Evolutionary conservation across 2,797 vertebrate species (phyloP).

Genomic region (Protosalanx chinensis): DNA sequence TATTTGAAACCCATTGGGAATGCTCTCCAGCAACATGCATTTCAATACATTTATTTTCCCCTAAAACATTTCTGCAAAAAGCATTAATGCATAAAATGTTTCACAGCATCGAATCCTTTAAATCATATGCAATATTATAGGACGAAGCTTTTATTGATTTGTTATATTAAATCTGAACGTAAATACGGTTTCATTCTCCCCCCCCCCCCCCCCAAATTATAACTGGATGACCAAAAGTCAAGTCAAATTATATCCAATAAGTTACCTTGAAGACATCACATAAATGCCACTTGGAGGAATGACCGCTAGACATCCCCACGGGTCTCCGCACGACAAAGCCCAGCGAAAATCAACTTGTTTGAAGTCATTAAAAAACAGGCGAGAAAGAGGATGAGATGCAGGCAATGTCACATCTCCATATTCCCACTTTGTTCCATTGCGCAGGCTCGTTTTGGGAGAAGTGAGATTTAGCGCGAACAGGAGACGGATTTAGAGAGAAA

Average conservation of each 20-base stretch:
- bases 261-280: slow-evolving; percentile 99
- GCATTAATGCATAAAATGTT: slow-evolving; percentile 7
- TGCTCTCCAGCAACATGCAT: slow-evolving; percentile 28
- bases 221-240: slow-evolving; percentile 65
- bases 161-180: slow-evolving; percentile 16
- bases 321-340: slow-evolving; percentile 94
- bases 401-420: slow-evolving; percentile 99
- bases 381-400: slow-evolving; percentile 89
- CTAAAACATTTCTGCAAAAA: not conserved
- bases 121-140: slow-evolving; percentile 22
- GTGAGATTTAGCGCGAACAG: slow-evolving; percentile 99
- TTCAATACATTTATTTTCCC: not conserved
- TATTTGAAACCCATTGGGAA: slow-evolving; percentile 25
- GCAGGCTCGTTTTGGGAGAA: slow-evolving; percentile 97
- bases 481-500: slow-evolving; percentile 99
- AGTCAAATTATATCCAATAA: slow-evolving; percentile 83
- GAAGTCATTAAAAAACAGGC: slow-evolving; percentile 96
- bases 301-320: slow-evolving; percentile 93
- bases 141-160: slow-evolving; percentile 12
- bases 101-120: slow-evolving; percentile 15
- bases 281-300: slow-evolving; percentile 95
- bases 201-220: slow-evolving; percentile 25
- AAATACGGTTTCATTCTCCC: slow-evolving; percentile 46
- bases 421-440: slow-evolving; percentile 99
- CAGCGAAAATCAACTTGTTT: slow-evolving; percentile 95